Percentiles rank a stretch among this genome's conserved stretches.
Evolutionary conservation across 2,888 invertebrate genomes (phyloP).

Genomic region (Cephus pulcher): DNA sequence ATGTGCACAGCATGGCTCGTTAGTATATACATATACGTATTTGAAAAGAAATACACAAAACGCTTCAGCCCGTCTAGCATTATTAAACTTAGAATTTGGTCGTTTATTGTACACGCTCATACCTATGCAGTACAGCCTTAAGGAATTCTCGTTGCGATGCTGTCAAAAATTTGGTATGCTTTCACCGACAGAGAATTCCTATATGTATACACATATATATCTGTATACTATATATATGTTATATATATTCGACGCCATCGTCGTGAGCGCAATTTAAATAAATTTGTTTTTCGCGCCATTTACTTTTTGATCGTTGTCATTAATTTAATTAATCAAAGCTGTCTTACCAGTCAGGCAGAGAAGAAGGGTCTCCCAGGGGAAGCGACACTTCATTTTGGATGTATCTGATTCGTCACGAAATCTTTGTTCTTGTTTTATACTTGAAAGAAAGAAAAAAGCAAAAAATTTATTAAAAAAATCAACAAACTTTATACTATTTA

Average conservation of each 20-base stretch:
- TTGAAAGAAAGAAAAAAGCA: background rate
- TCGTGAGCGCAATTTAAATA: background rate
- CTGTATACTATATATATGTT: no score
- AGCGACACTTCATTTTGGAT: background rate
- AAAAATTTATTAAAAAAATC: background rate
- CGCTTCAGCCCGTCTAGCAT: background rate
- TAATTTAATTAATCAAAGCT: background rate
- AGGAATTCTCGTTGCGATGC: background rate
- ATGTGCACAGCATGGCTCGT: conserved; percentile 60
- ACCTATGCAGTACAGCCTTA: background rate
- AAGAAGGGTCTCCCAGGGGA: background rate
- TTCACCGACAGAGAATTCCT: background rate
- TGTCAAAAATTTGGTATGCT: background rate
- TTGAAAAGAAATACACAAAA: conserved; percentile 8
- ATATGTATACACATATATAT: background rate
- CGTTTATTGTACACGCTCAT: background rate
- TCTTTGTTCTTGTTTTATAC: background rate
- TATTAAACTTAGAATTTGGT: background rate
- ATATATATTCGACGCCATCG: background rate
- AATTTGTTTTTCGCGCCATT: background rate
- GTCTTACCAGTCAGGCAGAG: background rate
- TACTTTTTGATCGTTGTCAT: background rate
- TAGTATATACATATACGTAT: conserved; percentile 13
- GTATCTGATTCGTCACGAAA: background rate
- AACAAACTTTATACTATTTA: background rate